Base-by-base conservation (phyloP, 2,888 invertebrate species). In the Icerya purchasi region DNA sequence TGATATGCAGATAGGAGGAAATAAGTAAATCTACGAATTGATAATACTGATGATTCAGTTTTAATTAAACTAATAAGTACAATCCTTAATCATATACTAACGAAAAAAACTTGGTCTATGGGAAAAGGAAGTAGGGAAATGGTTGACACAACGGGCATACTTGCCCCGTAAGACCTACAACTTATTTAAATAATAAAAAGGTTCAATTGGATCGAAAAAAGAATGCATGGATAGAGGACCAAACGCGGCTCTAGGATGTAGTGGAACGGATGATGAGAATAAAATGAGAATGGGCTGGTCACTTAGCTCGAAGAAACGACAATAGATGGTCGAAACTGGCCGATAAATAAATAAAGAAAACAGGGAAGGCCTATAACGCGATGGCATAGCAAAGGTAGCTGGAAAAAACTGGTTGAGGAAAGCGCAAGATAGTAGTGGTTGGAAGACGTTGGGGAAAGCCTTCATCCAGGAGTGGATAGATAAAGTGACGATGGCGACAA, bases 331-430 rank as follows among this genome's bases (percentile, higher is more conserved):
- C 36, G 36, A 36, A 36, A 36, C 36, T 5, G 36, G 14, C 14
- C 36, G 76, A 75, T 68, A 82, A 81, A 1, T 72, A 73, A 61
- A 25, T 8, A 36, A 36, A 8, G 36, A 14, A 36, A 36, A 14
- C 36, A 36, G 36, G 14, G 36, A 36, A 36, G 52, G 18, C 14
- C 50, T n/a, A n/a, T n/a, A 18, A 21, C 3, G 19, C 18, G 10
- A 20, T 21, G n/a, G 10, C 19, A 36, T 14, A 36, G 36, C 5
- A 14, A 36, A 36, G 36, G 36, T 36, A 14, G 36, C 36, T 36
- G 14, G 36, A 5, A 36, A 36, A 36, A 36, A 36, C 8, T 36
- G 36, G 8, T 36, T 14, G 14, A 36, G 36, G 36, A 22, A 22
- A 24, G 20, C 50, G 20, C 20, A 18, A 50, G 19, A 54, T 23